Evolutionary conservation across 1,140 invertebrate genomes (phyloP).

Genomic region (Scylla paramamosain): DNA sequence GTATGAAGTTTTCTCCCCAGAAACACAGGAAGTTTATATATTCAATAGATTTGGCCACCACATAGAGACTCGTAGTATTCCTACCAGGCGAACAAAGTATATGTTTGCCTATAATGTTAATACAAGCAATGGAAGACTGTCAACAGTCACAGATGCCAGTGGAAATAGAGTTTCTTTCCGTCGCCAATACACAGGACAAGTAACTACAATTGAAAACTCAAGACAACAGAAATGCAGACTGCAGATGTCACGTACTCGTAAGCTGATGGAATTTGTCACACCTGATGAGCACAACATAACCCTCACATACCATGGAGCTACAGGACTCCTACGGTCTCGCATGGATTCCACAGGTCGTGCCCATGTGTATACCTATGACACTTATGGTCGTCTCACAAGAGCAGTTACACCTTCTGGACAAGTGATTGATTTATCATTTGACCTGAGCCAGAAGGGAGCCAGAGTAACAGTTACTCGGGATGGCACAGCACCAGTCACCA

Average conservation of each 20-base stretch:
- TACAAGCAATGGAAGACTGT: conserved; percentile 96
- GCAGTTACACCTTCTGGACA: conserved; percentile 96
- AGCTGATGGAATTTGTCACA: conserved; percentile 83
- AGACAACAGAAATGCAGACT: conserved; percentile 95
- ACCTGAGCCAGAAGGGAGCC: conserved; percentile 92
- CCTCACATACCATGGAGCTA: conserved; percentile 95
- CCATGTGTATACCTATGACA: conserved; percentile 97
- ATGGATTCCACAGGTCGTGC: conserved; percentile 94
- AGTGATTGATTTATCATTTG: conserved; percentile 91
- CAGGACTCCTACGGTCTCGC: conserved; percentile 92
- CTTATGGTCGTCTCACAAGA: conserved; percentile 93
- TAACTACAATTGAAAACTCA: conserved; percentile 86
- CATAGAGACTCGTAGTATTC: conserved; percentile 93
- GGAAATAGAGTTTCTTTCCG: conserved; percentile 94
- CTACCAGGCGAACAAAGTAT: conserved; percentile 95
- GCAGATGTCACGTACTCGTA: conserved; percentile 85
- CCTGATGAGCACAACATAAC: conserved; percentile 79
- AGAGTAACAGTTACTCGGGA: conserved; percentile 92
- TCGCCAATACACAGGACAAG: conserved; percentile 86
- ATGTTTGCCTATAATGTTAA: conserved; percentile 97
- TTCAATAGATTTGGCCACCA: conserved; percentile 98
- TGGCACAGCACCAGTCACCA: conserved; percentile 88
- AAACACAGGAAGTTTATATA: conserved; percentile 96
- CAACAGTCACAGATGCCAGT: conserved; percentile 94
- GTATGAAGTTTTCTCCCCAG: conserved; percentile 97